These are phyloP conservation scores for Ameiurus melas DNA, from an alignment of 2,113 vertebrate genomes.

Conservation along the genomic window DNA sequence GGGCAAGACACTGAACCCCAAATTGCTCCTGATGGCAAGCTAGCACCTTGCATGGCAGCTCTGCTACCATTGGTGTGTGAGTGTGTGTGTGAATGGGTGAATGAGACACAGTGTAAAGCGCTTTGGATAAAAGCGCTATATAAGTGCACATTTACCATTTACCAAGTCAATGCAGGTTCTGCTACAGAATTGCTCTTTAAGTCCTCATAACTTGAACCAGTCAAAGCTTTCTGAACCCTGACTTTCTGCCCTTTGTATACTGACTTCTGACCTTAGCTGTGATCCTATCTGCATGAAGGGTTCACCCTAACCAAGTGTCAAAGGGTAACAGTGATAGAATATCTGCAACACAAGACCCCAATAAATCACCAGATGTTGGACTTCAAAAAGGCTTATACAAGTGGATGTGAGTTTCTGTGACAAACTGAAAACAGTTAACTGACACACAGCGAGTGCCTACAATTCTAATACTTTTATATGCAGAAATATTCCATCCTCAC, in stretches of 20 bases:
- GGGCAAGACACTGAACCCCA: no score
- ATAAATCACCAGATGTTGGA: conserved; percentile 6
- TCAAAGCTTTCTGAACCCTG: conserved; percentile 42
- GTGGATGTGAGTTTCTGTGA: neutral
- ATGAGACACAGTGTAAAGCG: no score
- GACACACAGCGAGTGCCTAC: neutral
- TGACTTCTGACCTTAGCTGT: conserved; percentile 29
- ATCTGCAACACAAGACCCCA: neutral
- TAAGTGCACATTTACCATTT: no score
- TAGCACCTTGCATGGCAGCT: no score
- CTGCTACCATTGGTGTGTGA: no score
- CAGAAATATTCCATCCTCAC: neutral
- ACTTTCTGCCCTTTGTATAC: conserved; percentile 39
- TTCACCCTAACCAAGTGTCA: conserved; percentile 35
- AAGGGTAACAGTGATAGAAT: conserved; percentile 33
- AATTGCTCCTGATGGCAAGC: no score
- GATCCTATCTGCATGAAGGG: conserved; percentile 11
- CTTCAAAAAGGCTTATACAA: neutral
- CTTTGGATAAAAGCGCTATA: no score
- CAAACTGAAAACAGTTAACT: neutral
- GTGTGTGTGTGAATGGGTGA: no score
- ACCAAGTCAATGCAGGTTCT: neutral
- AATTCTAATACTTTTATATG: neutral
- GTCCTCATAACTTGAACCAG: conserved; percentile 27
- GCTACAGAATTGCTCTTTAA: neutral